phyloP scores from a whole-genome alignment of 2,797 vertebrate genomes.

The Tiaroga cobitis region DNA sequence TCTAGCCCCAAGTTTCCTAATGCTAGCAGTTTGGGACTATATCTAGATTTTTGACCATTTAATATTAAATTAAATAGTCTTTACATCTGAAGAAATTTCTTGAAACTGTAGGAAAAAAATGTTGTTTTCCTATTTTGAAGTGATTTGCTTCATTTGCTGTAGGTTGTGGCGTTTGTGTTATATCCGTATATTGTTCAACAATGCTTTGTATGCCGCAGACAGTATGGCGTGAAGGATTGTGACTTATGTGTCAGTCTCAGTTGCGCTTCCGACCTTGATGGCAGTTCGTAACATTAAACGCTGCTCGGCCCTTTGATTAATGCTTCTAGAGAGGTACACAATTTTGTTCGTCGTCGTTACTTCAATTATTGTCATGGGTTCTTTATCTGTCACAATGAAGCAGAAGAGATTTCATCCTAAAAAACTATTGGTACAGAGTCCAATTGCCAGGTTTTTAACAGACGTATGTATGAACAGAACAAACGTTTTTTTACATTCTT shows the following conservation, averaged over 20 bases:
- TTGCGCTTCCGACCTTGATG: slow-evolving; percentile 41
- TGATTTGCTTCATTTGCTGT: not conserved
- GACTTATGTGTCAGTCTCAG: slow-evolving; percentile 43
- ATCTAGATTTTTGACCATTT: not conserved
- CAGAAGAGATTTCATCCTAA: slow-evolving; percentile 11
- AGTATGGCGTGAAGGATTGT: slow-evolving; percentile 19
- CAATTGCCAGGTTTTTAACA: not conserved
- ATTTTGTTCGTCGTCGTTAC: slow-evolving; percentile 52
- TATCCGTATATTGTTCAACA: not conserved
- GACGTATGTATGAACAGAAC: not conserved
- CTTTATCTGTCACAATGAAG: slow-evolving; percentile 55
- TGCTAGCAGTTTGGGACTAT: not conserved
- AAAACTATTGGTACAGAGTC: not conserved
- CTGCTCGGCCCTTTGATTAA: slow-evolving; percentile 16
- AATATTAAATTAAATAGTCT: not conserved
- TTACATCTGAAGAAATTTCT: not conserved
- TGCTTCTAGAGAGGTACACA: slow-evolving; percentile 14
- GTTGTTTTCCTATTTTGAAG: not conserved
- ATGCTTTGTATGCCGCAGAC: slow-evolving; percentile 1
- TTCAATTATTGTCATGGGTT: slow-evolving; percentile 56
- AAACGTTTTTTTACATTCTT: not conserved
- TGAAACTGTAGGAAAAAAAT: not conserved
- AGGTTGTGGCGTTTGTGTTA: not conserved
- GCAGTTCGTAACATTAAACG: slow-evolving; percentile 28
- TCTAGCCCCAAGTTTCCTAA: not conserved